Percentiles rank a stretch among this genome's conserved stretches.
Evolutionary conservation across 2,888 invertebrate genomes (phyloP).

Genomic region (Ernsta delagoae): DNA sequence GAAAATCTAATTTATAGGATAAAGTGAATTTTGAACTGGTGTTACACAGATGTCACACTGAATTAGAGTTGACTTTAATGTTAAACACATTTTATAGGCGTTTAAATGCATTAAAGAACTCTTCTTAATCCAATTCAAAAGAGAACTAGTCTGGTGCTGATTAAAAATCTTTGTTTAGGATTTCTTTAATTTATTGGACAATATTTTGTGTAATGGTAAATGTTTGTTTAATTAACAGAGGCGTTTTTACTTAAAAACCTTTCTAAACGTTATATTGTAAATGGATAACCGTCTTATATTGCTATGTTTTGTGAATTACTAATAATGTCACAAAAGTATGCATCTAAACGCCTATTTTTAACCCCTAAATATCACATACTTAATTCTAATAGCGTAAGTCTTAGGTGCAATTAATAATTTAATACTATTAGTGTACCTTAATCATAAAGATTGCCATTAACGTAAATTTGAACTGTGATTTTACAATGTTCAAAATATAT

Average conservation of each 20-base stretch:
- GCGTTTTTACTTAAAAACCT: not conserved
- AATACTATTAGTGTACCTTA: conserved; percentile 29
- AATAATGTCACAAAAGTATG: not conserved
- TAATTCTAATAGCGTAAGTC: conserved; percentile 55
- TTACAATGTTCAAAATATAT: conserved; percentile 72
- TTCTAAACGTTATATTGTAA: not conserved
- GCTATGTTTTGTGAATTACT: not conserved
- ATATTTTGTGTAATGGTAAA: not conserved
- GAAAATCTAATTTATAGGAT: not conserved
- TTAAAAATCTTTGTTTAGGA: not conserved
- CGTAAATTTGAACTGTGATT: conserved; percentile 82
- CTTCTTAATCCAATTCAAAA: not conserved
- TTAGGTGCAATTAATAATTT: conserved; percentile 59
- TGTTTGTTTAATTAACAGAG: no score
- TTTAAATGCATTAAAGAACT: not conserved
- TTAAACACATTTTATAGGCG: conserved; percentile 1
- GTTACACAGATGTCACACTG: no score
- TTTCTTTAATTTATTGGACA: not conserved
- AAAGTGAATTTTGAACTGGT: conserved; percentile 7
- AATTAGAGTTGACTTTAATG: no score
- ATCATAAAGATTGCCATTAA: conserved; percentile 72
- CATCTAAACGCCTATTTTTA: conserved; percentile 31
- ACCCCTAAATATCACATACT: conserved; percentile 60
- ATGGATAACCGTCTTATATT: not conserved
- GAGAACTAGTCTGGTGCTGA: not conserved